Evolutionary conservation across 2,113 vertebrate species (phyloP).

Genomic region (Daphoenositta chrysoptera): DNA sequence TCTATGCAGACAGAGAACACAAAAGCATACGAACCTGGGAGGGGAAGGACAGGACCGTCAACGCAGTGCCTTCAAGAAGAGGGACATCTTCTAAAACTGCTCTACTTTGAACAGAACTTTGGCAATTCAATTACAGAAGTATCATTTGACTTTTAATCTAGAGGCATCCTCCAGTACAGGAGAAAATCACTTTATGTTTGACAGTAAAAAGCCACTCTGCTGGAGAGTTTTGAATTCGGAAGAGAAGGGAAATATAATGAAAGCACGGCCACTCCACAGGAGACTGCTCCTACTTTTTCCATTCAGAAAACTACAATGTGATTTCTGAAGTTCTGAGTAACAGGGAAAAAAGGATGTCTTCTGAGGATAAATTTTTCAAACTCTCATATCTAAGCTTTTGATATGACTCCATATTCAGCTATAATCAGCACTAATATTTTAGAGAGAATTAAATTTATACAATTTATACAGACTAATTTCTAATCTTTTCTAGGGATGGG

Average conservation of each 20-base stretch:
- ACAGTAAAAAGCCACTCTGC: not conserved
- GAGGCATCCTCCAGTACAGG: not conserved
- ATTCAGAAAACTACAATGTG: not conserved
- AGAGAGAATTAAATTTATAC: slow-evolving; percentile 8
- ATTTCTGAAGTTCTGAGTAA: not conserved
- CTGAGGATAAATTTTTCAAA: not conserved
- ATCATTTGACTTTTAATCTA: not conserved
- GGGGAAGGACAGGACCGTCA: not conserved
- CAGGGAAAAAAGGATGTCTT: not conserved
- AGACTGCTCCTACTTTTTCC: not conserved
- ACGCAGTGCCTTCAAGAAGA: not conserved
- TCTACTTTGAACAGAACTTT: not conserved
- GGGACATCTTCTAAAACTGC: not conserved
- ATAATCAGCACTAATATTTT: slow-evolving; percentile 14
- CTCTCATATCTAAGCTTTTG: not conserved
- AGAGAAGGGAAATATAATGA: not conserved
- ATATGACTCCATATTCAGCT: not conserved
- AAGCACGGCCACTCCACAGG: not conserved
- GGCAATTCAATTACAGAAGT: not conserved
- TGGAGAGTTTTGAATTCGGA: not conserved
- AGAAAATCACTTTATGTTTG: not conserved
- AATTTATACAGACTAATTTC: slow-evolving; percentile 34
- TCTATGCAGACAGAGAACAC: not conserved
- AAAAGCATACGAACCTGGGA: not conserved
- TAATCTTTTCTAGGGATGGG: not conserved